Evolutionary conservation across 1,140 invertebrate genomes (phyloP).

Genomic region (Zaprionus ornatus): DNA sequence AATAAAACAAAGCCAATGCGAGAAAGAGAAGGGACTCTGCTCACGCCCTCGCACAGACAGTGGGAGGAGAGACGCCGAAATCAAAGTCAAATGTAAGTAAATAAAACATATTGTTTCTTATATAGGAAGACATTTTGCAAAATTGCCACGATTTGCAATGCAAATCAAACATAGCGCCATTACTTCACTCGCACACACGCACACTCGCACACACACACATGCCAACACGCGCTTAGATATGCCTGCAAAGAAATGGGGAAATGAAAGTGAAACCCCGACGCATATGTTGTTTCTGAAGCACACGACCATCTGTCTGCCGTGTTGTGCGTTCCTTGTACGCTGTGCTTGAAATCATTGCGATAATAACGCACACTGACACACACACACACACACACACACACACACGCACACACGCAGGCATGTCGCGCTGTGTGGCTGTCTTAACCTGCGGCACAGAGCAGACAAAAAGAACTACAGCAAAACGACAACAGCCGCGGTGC

Average conservation of each 20-base stretch:
- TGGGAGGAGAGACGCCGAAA: conserved; percentile 52
- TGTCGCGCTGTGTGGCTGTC: conserved; percentile 37
- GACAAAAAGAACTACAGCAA: conserved; percentile 50
- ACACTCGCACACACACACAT: neutral
- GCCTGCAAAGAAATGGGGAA: conserved; percentile 33
- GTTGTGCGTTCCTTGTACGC: conserved; percentile 16
- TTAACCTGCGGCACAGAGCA: conserved; percentile 72
- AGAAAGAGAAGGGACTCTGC: neutral
- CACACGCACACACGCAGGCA: conserved; percentile 22
- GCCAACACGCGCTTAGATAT: neutral
- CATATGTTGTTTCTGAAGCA: conserved; percentile 75
- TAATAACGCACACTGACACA: conserved; percentile 66
- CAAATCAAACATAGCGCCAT: conserved; percentile 81
- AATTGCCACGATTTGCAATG: conserved; percentile 81
- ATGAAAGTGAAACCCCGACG: conserved; percentile 68
- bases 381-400: conserved; percentile 26
- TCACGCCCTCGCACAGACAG: conserved; percentile 11
- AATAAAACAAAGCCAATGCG: conserved; percentile 30
- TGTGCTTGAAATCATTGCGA: conserved; percentile 63
- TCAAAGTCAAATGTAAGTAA: conserved; percentile 82
- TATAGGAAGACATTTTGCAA: conserved; percentile 81
- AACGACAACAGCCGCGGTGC: conserved; percentile 48
- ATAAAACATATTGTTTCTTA: conserved; percentile 81
- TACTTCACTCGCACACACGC: conserved; percentile 60
- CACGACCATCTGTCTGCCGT: conserved; percentile 35